These are phyloP conservation scores for Picus viridis DNA, from an alignment of 2,797 vertebrate species.

Conservation along the genomic window DNA sequence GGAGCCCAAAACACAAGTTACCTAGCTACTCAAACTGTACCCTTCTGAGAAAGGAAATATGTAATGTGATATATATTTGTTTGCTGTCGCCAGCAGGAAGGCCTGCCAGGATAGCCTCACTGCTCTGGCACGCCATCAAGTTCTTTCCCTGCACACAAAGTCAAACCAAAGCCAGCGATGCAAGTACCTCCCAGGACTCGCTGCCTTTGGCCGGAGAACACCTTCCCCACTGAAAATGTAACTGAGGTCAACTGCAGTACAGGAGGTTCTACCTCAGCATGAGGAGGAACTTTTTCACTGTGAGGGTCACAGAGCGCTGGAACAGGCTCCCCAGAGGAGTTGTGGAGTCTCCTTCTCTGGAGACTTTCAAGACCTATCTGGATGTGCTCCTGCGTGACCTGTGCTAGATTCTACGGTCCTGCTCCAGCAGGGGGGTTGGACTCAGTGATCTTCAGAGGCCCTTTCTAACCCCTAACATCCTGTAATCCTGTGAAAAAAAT, in stretches of 20 bases:
- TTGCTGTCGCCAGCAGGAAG: conserved; percentile 54
- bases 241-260: not conserved
- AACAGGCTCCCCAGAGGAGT: no score
- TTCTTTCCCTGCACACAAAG: conserved; percentile 40
- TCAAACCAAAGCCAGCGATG: conserved; percentile 39
- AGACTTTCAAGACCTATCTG: no score
- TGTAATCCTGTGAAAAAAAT: not conserved
- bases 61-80: conserved; percentile 64
- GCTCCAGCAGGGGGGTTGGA: no score
- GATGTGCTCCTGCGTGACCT: no score
- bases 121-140: conserved; percentile 53
- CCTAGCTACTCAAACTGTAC: conserved; percentile 46
- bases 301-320: no score
- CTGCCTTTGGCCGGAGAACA: not conserved
- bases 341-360: no score
- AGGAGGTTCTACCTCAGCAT: no score
- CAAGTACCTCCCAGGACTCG: not conserved
- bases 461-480: no score
- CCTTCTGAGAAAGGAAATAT: conserved; percentile 66
- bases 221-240: not conserved
- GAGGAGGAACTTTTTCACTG: no score
- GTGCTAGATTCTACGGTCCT: no score
- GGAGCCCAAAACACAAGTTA: conserved; percentile 63
- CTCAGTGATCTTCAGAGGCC: no score
- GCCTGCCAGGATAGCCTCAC: conserved; percentile 59